Evolutionary conservation across 2,797 vertebrate genomes (phyloP), one percentile per base, ranked within the genome.

Genomic region (Alfaro cultratus): DNA sequence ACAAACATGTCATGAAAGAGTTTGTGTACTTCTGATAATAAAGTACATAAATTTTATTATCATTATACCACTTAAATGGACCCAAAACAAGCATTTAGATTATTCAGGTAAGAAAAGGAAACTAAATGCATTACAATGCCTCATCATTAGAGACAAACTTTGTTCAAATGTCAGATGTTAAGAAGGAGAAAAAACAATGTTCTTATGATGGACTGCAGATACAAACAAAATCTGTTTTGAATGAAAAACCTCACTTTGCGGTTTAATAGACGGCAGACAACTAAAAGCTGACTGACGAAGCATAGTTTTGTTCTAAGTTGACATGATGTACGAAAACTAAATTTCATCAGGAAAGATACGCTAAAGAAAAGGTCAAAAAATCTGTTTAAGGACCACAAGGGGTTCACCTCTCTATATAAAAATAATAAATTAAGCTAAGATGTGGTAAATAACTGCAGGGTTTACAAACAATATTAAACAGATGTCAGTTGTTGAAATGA

Each of bases 81-180:
- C 62, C 72, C 82, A 86, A 74, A 49, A 67, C 41, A 83, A 79
- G 55, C 78, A 74, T 83, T 83, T 73, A 55, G 77, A 84, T 83
- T 77, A 86, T 75, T 82, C 57, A 83, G 31, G 13, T 31, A 68
- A 87, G 68, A 87, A 80, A 26, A 77, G 83, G 46, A 80, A 78
- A 80, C 78, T 8, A 85, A 87, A 85, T 72, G 47, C 23, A 29
- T 45, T 73, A 80, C 71, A 64, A 36, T 18, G 57, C 55, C 12
- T 60, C n/a, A n/a, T 75, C 9, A 16, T 79, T 86, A 76, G 76
- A 86, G 67, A 89, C 89, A 46, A 67, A 36, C 55, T 83, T 75
- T 41, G 67, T 78, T 83, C 76, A 83, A 67, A 82, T 81, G 75
- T 77, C 79, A 76, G 77, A 78, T 73, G 29, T 55, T 4, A 62